Evolutionary conservation across 2,113 vertebrate species (phyloP).

Genomic region (Bufo gargarizans): DNA sequence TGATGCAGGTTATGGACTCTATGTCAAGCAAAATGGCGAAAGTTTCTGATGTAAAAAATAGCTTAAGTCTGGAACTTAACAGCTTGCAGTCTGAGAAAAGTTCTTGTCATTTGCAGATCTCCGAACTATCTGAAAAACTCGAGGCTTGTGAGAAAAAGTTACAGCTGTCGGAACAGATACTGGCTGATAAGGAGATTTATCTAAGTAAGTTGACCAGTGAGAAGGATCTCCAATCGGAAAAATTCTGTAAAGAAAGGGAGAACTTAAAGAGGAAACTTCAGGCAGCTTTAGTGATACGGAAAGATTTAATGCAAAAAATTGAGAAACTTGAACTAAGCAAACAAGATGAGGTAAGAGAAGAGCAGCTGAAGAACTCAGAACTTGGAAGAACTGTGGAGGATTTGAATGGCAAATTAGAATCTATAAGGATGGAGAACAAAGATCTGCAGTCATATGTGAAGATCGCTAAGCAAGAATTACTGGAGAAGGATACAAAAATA

Average conservation of each 20-base stretch:
- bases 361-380: constrained; percentile 63
- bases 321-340: constrained; percentile 73
- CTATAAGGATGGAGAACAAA: constrained; percentile 62
- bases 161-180: constrained; percentile 59
- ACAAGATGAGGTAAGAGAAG: constrained; percentile 66
- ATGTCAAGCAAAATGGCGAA: constrained; percentile 79
- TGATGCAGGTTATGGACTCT: constrained; percentile 77
- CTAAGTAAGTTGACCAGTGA: constrained; percentile 67
- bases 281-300: constrained; percentile 78
- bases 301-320: constrained; percentile 81
- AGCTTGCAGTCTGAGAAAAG: constrained; percentile 63
- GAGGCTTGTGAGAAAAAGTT: constrained; percentile 67
- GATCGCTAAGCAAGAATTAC: constrained; percentile 68
- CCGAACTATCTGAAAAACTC: constrained; percentile 65
- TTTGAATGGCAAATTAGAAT: constrained; percentile 64
- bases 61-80: constrained; percentile 68
- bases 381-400: constrained; percentile 64
- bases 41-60: constrained; percentile 71
- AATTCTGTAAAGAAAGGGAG: constrained; percentile 78
- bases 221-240: constrained; percentile 70
- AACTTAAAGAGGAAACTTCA: constrained; percentile 83
- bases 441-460: constrained; percentile 65
- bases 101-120: constrained; percentile 61
- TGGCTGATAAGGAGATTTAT: constrained; percentile 64
- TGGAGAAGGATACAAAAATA: constrained; percentile 72